These are phyloP conservation scores for Rhinoderma darwinii DNA, from an alignment of 2,113 vertebrate genomes.

Conservation along the genomic window DNA sequence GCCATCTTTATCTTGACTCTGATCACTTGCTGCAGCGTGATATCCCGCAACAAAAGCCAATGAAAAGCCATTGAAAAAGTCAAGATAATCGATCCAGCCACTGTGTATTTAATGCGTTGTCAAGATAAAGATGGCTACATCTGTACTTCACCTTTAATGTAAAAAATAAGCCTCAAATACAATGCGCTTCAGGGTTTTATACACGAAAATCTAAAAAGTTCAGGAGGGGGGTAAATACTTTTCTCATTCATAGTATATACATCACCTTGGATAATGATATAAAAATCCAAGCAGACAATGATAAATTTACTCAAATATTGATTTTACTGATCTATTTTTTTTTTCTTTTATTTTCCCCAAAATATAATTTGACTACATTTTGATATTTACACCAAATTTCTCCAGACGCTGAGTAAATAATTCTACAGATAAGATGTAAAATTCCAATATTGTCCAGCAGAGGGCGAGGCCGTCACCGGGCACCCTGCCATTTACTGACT, in stretches of 20 bases:
- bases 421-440: neutral
- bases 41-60: too few species aligned
- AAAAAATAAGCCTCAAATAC: too few species aligned
- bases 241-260: neutral
- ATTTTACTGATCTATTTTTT: neutral
- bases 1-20: too few species aligned
- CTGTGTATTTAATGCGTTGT: too few species aligned
- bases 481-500: neutral
- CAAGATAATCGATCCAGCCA: too few species aligned
- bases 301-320: constrained; percentile 9
- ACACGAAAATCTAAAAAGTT: too few species aligned
- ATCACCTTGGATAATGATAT: neutral
- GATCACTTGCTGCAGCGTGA: too few species aligned
- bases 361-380: neutral
- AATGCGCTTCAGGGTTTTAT: too few species aligned
- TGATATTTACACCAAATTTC: constrained; percentile 10
- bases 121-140: too few species aligned
- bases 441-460: neutral
- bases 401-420: neutral
- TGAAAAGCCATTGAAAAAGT: too few species aligned
- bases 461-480: neutral
- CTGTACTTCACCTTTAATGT: too few species aligned
- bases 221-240: neutral
- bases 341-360: neutral
- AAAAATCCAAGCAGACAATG: neutral